Evolutionary conservation across 92 coral and sea anemone genomes (phyloP), one percentile per base, ranked within the genome.

Genomic region (Heteractis magnifica): DNA sequence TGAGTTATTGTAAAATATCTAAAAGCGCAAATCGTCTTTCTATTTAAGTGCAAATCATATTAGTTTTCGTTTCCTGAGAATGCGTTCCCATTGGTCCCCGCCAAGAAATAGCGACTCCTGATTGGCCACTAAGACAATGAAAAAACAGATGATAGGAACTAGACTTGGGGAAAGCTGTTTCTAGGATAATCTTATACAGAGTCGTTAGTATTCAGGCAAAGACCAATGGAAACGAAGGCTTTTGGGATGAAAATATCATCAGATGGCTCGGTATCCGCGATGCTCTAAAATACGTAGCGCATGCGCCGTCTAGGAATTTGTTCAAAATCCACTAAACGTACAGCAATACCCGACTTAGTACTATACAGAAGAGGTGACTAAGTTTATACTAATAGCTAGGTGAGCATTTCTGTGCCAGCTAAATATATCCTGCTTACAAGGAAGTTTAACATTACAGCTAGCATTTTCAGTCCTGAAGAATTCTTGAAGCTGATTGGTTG

Each of bases 31-130:
- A 19, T 68, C 48, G 73, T 68, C 73, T 68, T 68, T 68, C 73
- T 68, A 68, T 68, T 68, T 68, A 68, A 68, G 73, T 68, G 73
- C 73, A 68, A 19, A 68, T 23, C 48, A 41, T 6, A 6, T 4
- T 12, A 3, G 73, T 23, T 20, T 68, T 68, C 44, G 49, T 68
- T 2, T 68, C 73, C 23, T 68, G 70, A 62, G 70, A 20, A 20
- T 62, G 23, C 70, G 70, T 62, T 62, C 70, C 70, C 20, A 62
- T 18, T 62, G 70, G 70, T 62, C 70, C 20, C 26, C 70, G 70
- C 26, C 6, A n/a, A 5, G 70, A 62, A 62, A 62, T 4, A 18
- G 9, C 10, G 34, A 18, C 20, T 62, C 20, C 20, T 62, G 70
- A 62, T 62, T 62, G 70, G 34, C 70, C n/a, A 3, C 13, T 9